Evolutionary conservation across 2,888 invertebrate genomes (phyloP).

Genomic region (Amitus sp.): DNA sequence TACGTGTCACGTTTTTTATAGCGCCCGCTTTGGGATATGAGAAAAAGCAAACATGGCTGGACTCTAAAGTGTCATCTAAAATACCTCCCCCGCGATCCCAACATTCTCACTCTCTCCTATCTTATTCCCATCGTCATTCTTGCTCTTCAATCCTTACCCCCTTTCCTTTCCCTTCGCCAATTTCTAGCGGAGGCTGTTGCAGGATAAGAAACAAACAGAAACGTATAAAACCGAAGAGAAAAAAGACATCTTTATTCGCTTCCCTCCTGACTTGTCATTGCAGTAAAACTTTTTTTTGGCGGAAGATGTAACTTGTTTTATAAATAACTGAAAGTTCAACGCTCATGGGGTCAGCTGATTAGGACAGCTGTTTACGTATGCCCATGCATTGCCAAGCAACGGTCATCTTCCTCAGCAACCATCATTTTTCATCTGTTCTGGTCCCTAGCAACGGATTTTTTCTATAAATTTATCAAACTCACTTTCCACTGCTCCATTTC

Average conservation of each 20-base stretch:
- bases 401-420: no score
- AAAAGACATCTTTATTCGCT: slow-evolving; percentile 23
- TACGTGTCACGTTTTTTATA: not conserved
- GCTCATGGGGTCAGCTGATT: no score
- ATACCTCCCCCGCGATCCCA: not conserved
- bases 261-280: slow-evolving; percentile 14
- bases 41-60: slow-evolving; percentile 6
- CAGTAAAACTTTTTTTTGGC: no score
- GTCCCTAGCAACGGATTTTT: no score
- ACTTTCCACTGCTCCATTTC: no score
- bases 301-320: no score
- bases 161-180: slow-evolving; percentile 86
- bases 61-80: slow-evolving; percentile 6
- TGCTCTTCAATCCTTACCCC: slow-evolving; percentile 72
- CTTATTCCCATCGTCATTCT: not conserved
- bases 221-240: slow-evolving; percentile 67
- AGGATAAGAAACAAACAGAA: slow-evolving; percentile 87
- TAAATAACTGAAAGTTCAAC: no score
- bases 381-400: no score
- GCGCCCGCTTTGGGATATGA: slow-evolving; percentile 1
- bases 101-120: slow-evolving; percentile 1
- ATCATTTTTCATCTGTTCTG: no score
- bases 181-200: slow-evolving; percentile 84
- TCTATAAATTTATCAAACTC: no score
- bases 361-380: no score